A percentile compares a stretch with the other conserved stretches of the same genome.
phyloP scores from a whole-genome alignment of 2,797 vertebrate genomes.

The Anableps anableps region DNA sequence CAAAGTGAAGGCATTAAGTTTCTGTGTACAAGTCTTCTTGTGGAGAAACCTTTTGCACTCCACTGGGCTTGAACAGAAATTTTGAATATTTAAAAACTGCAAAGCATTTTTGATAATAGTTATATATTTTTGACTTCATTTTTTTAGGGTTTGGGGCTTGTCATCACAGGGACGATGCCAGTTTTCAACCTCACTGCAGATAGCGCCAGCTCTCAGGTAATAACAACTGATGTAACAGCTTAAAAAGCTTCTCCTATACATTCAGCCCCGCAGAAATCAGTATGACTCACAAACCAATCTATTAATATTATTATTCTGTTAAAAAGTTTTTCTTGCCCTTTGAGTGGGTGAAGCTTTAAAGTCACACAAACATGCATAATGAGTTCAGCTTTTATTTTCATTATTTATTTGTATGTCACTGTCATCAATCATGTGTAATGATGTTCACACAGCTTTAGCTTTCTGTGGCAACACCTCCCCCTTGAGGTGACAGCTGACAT shows the following conservation, averaged over 20 bases:
- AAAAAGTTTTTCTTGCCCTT: constrained; percentile 1
- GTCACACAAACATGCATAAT: constrained; percentile 11
- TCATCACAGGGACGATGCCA: constrained; percentile 95
- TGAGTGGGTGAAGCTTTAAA: neutral
- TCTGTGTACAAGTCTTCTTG: neutral
- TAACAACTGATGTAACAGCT: constrained; percentile 24
- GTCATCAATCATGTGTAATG: constrained; percentile 46
- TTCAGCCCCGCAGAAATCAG: constrained; percentile 3
- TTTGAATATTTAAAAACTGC: neutral
- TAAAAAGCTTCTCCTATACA: constrained; percentile 15
- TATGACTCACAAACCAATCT: constrained; percentile 7
- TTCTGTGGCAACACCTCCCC: constrained; percentile 68
- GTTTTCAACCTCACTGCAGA: constrained; percentile 96
- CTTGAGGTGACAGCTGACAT: constrained; percentile 59
- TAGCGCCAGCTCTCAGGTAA: constrained; percentile 80
- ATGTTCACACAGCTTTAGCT: constrained; percentile 24
- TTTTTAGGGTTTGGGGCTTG: constrained; percentile 91
- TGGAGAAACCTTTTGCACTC: neutral
- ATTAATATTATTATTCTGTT: constrained; percentile 15
- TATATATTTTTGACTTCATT: constrained; percentile 9
- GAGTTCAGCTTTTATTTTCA: constrained; percentile 18
- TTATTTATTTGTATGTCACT: constrained; percentile 18
- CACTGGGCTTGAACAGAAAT: neutral
- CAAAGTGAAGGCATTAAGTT: neutral
- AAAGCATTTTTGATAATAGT: neutral